Conservation (phyloP, 2,888 invertebrate genomes). For the Sericinus montela region DNA sequence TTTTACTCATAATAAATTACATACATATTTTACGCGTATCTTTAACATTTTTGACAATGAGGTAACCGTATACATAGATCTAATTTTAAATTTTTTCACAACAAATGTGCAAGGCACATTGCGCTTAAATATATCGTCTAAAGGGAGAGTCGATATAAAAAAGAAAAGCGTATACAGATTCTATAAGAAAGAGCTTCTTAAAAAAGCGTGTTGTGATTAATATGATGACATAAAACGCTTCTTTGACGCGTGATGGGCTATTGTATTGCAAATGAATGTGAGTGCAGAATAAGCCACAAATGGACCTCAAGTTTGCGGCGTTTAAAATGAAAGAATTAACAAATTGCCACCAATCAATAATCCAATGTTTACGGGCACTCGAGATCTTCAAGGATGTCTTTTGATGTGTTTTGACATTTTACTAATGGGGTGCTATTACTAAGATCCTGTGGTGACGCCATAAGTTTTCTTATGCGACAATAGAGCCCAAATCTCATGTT, state of each 20-base stretch:
- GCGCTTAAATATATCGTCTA: too few species aligned
- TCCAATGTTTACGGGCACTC: conserved; percentile 48
- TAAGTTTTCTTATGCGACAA: conserved; percentile 52
- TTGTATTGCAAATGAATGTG: conserved; percentile 41
- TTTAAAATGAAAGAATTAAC: conserved; percentile 60
- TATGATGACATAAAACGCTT: conserved; percentile 36
- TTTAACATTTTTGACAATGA: too few species aligned
- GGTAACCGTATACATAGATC: too few species aligned
- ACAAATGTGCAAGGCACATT: too few species aligned
- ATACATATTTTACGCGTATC: too few species aligned
- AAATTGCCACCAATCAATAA: conserved; percentile 71
- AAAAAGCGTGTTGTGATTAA: conserved; percentile 31
- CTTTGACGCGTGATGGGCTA: conserved; percentile 40
- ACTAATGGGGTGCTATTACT: conserved; percentile 72
- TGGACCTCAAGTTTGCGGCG: conserved; percentile 49
- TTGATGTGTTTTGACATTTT: conserved; percentile 77
- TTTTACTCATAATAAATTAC: too few species aligned
- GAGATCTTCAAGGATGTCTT: conserved; percentile 54
- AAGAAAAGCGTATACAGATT: conserved; percentile 1
- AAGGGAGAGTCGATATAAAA: too few species aligned
- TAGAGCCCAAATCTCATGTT: conserved; percentile 51
- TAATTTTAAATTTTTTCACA: too few species aligned
- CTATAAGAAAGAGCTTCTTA: conserved; percentile 21
- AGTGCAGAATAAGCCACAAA: conserved; percentile 55
- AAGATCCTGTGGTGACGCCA: conserved; percentile 53